phyloP scores from a whole-genome alignment of 2,113 vertebrate species.

The Tyrannus savana region DNA sequence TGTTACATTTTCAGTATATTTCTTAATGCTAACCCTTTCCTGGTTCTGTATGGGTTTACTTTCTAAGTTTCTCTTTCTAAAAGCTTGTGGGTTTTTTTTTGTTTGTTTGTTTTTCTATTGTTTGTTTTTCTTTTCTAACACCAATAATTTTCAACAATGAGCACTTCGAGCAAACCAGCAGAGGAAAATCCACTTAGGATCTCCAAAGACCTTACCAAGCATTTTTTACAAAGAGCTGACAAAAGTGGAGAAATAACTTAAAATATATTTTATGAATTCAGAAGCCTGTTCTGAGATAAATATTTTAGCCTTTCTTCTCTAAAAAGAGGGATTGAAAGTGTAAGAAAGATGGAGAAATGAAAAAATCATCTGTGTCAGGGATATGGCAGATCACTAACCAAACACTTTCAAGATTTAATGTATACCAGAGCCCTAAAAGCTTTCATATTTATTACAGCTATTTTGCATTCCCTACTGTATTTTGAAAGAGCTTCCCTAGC shows the following conservation, averaged over 20 bases:
- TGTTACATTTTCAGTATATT: not conserved
- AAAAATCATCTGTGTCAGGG: not conserved
- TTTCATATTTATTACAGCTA: not conserved
- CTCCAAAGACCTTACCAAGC: not conserved
- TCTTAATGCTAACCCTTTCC: not conserved
- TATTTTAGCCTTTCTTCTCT: slow-evolving; percentile 24
- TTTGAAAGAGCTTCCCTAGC: not conserved
- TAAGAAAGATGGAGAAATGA: not conserved
- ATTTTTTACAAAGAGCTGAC: not conserved
- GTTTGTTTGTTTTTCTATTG: not conserved
- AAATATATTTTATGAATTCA: not conserved
- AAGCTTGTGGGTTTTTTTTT: not conserved
- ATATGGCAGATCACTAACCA: not conserved
- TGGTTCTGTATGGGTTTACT: not conserved
- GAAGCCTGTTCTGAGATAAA: not conserved
- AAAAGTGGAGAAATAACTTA: not conserved
- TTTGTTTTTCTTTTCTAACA: not conserved
- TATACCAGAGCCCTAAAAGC: not conserved
- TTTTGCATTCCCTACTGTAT: not conserved
- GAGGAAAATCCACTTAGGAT: not conserved
- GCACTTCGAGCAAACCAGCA: not conserved
- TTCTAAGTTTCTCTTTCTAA: not conserved
- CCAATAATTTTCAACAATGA: not conserved
- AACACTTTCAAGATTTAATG: not conserved
- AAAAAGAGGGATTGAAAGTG: not conserved